Evolutionary conservation across 2,888 invertebrate genomes (phyloP), one percentile per base, ranked within the genome.

Genomic region (Willowsia nigromaculata): DNA sequence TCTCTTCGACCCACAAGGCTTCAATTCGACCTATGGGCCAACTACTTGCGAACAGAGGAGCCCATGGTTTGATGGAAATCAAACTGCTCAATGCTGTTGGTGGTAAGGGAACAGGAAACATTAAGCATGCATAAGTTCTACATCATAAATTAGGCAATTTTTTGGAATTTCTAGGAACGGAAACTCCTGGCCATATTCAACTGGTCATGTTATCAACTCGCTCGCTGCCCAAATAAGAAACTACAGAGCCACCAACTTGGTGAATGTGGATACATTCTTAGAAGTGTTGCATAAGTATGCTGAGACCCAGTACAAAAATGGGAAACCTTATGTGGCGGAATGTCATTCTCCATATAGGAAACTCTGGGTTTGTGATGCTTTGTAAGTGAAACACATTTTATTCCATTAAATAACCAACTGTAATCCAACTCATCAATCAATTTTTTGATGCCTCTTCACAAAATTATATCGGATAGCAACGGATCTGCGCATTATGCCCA

Each of bases 121-220:
- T 82, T 7, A 22, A n/a, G 13, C 9, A 68, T 65, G 7, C 5
- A 22, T 7, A 30, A 47, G 18, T 3, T 62, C 1, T 4, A n/a
- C 40, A n/a, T 43, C n/a, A 1, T 53, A 5, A n/a, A n/a, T n/a
- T n/a, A n/a, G n/a, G n/a, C n/a, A n/a, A n/a, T n/a, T n/a, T n/a
- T n/a, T n/a, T n/a, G n/a, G n/a, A 2, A 81, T 59, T 59, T 22
- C 9, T 30, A 92, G 92, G 92, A 92, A 92, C 76, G 92, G 92
- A 27, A 92, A 92, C 47, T 91, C 91, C 4, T 92, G 92, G 92
- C 92, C 92, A 9, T 92, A 92, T 47, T 91, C 91, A 33, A 92
- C 92, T 0, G 90, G 91, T 0, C 47, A 87, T 18, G 91, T 91
- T 0, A 82, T 92, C 1, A 90, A 90, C 15, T 82, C 92, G 1